phyloP scores from a whole-genome alignment of 37 sponge, comb jelly and placozoan species.

The Oopsacas minuta region DNA sequence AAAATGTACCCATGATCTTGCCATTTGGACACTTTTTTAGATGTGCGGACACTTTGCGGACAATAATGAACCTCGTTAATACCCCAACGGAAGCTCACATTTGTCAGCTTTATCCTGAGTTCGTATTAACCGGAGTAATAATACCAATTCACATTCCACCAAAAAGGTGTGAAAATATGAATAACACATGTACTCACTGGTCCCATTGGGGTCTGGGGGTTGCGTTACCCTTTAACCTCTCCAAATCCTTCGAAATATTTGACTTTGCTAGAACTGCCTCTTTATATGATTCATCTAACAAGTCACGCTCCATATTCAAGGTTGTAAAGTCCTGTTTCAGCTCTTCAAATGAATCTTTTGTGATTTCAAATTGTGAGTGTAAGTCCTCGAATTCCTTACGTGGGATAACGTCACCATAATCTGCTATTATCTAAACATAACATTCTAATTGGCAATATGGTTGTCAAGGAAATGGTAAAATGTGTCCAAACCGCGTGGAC shows the following conservation, averaged over 20 bases:
- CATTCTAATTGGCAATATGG: no score
- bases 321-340: not conserved
- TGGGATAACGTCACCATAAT: constrained; percentile 94
- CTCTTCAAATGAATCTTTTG: not conserved
- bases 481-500: no score
- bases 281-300: not conserved
- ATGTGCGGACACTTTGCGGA: no score
- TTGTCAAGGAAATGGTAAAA: no score
- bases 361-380: not conserved
- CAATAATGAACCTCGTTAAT: no score
- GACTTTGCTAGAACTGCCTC: not conserved
- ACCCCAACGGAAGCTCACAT: no score
- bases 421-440: constrained; percentile 76
- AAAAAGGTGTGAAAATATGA: no score
- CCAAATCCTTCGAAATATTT: not conserved
- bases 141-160: no score
- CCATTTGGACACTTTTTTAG: no score
- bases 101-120: no score
- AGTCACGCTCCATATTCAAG: not conserved
- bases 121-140: no score
- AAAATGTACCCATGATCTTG: no score
- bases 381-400: constrained; percentile 62
- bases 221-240: not conserved
- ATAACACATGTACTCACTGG: not conserved
- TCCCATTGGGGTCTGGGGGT: constrained; percentile 6